Evolutionary conservation across 2,113 vertebrate genomes (phyloP), one percentile per base, ranked within the genome.

Genomic region (Cheirogaleus medius): DNA sequence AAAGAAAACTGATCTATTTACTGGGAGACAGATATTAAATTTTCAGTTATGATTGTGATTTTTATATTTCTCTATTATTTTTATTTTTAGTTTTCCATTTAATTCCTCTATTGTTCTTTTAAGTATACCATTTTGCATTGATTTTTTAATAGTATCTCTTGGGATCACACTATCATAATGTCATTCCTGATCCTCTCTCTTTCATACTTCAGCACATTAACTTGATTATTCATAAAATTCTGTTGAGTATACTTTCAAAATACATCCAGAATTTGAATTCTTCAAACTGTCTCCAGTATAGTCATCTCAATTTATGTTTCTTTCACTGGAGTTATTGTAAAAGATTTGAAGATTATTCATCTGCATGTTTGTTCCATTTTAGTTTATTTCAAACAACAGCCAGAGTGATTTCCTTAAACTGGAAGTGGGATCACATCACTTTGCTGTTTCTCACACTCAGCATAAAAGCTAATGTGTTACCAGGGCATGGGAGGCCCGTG

Each of bases 21-120:
- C 20, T 39, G n/a, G n/a, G 68, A 71, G 68, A 71, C 37, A 39
- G 37, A 39, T 71, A 25, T 13, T 71, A 71, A 39, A 39, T 25
- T 71, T 39, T 39, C 21, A 71, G 37, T 20, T 71, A 23, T 39
- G 21, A 54, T 64, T 68, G 20, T 69, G 8, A 52, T 81, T 71
- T 66, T 77, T 52, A 9, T 39, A 34, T 68, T 76, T 85, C 7
- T 77, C 5, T 8, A 56, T 21, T 56, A 56, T 34, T 76, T 64
- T 66, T 83, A 56, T 42, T 77, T 74, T 78, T 80, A 83, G 15
- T 21, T 64, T 94, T 90, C 18, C 10, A 60, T 32, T 95, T 52
- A 71, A 66, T 73, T 92, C 0, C 44, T 90, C 60, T 42, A 23
- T 60, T 68, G 7, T 10, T 1, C 29, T 42, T 80, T 77, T 63